Evolutionary conservation across 1,140 invertebrate species (phyloP).

Genomic region (Globodera ellingtonae): DNA sequence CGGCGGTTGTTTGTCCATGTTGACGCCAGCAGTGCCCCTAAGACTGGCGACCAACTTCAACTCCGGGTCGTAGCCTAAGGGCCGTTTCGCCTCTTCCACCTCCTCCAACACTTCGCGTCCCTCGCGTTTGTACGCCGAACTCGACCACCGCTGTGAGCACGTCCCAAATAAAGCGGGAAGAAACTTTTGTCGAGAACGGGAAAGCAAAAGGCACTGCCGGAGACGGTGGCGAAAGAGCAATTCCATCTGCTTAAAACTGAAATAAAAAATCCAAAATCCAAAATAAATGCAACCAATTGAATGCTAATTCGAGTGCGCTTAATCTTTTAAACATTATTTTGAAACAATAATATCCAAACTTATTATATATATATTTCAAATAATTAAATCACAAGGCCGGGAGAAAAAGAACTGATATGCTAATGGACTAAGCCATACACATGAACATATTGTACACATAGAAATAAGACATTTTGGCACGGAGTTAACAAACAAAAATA

Average conservation of each 20-base stretch:
- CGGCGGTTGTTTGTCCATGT: not conserved
- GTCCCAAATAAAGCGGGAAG: not conserved
- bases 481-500: not conserved
- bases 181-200: not conserved
- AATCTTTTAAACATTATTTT: too few relatives aligned
- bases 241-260: not conserved
- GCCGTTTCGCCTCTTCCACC: not conserved
- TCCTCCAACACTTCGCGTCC: not conserved
- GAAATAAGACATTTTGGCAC: not conserved
- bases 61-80: not conserved
- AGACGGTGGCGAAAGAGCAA: not conserved
- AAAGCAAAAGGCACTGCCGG: not conserved
- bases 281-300: too few relatives aligned
- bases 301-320: too few relatives aligned
- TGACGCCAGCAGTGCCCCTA: not conserved
- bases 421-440: not conserved
- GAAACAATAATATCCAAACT: too few relatives aligned
- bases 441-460: not conserved
- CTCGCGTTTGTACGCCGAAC: not conserved
- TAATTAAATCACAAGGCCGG: too few relatives aligned
- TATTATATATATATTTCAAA: too few relatives aligned
- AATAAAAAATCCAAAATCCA: too few relatives aligned
- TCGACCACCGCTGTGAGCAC: not conserved
- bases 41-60: conserved; percentile 2
- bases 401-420: too few relatives aligned